Percentiles rank a stretch among this genome's conserved stretches.
Evolutionary conservation across 2,113 vertebrate genomes (phyloP).

Genomic region (Oreochromis spilurus): DNA sequence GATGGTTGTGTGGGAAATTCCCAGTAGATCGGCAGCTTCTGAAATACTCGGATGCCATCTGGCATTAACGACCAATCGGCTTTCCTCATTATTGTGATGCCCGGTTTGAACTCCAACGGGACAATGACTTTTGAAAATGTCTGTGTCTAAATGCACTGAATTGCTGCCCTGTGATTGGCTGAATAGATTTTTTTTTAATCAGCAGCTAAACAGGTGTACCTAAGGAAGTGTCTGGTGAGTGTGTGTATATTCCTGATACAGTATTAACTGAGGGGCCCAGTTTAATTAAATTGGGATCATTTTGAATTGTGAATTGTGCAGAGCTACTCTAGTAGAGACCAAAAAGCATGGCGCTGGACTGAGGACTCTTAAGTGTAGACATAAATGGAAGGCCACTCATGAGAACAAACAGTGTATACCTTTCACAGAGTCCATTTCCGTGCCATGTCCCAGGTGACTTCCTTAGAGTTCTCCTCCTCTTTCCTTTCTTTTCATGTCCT

Average conservation of each 20-base stretch:
- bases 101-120: rapidly evolving
- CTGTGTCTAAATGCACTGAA: neutral
- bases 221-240: neutral
- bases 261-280: neutral
- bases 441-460: neutral
- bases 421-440: neutral
- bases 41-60: neutral
- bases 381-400: neutral
- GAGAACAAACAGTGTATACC: neutral
- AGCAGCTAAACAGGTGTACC: neutral
- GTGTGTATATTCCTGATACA: neutral
- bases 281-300: neutral
- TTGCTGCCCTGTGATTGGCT: neutral
- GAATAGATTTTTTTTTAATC: neutral
- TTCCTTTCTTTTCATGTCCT: neutral
- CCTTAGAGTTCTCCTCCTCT: neutral
- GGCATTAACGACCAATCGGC: neutral
- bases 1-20: neutral
- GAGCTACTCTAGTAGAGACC: neutral
- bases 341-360: neutral
- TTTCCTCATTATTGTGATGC: neutral
- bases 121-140: neutral
- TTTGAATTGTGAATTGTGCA: neutral
- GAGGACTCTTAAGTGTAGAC: neutral
- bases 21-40: neutral